These are phyloP conservation scores for Philotrypesis tridentata DNA, from an alignment of 1,140 invertebrate species.

Conservation along the genomic window DNA sequence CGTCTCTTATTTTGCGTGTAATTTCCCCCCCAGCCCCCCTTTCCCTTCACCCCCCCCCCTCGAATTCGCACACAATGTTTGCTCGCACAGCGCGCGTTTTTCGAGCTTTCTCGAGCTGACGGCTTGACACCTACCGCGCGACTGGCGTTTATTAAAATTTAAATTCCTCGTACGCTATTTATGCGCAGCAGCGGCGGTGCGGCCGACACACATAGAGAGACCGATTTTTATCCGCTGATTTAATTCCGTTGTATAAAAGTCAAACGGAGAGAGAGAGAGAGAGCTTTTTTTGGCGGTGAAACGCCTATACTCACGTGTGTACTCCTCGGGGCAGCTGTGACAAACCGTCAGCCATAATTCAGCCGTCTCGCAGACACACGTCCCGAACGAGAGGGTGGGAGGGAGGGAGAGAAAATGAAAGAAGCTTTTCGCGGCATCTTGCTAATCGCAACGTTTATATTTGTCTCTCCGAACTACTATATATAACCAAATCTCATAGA, in stretches of 20 bases:
- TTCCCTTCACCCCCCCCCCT: no score
- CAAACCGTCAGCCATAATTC: not conserved
- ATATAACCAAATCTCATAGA: no score
- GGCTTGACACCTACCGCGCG: not conserved
- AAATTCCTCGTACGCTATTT: not conserved
- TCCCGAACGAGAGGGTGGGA: no score
- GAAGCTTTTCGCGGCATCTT: not conserved
- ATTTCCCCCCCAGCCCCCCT: not conserved
- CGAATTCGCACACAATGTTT: not conserved
- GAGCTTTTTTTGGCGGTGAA: no score
- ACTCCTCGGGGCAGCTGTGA: not conserved
- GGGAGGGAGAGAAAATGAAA: no score
- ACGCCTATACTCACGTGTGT: no score
- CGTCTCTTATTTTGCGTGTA: not conserved
- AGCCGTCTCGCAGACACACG: not conserved
- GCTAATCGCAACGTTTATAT: conserved; percentile 2
- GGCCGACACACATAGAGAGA: no score
- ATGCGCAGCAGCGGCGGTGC: no score
- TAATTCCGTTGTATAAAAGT: not conserved
- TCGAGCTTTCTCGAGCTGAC: not conserved
- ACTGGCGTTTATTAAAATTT: not conserved
- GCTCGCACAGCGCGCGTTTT: not conserved
- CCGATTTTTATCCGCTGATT: not conserved
- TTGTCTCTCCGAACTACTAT: no score
- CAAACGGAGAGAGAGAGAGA: no score